Base-by-base conservation (phyloP, 2,797 vertebrate species). In the Oreochromis mossambicus region DNA sequence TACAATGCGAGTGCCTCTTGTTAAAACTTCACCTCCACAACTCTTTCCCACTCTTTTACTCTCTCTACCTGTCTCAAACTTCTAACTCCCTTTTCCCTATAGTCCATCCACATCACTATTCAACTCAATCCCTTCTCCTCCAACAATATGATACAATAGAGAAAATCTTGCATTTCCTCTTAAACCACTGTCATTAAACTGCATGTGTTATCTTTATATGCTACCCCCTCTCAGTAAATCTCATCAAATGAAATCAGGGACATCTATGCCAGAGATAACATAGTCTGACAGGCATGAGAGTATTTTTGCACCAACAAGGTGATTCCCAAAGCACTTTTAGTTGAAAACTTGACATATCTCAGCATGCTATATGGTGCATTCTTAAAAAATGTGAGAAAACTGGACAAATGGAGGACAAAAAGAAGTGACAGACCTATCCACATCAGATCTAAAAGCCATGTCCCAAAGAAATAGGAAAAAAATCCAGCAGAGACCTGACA, bases 1-100 rank as follows among this genome's bases (percentile, higher is more conserved):
- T 75, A 85, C 43, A 79, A 52, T 81, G 24, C 2, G 0, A 80
- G 52, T 8, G 55, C 17, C 7, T 80, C 61, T 79, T 38, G 66
- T 77, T 79, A 73, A 73, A 63, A 77, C 70, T 29, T 78, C 50
- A 77, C 68, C 70, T 77, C 41, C 13, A 11, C 19, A 43, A 41
- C n/a, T 76, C 21, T 17, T 80, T 29, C 15, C 8, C 14, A 26
- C n/a, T 56, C 43, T 48, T 75, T 48, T 36, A 63, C 36, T 61
- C 77, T 43, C 51, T 43, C 51, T 46, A 76, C 79, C 68, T 73
- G 50, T 80, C 26, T 79, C 43, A 32, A 46, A 52, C 21, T 43
- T 61, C 34, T 6, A 58, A 11, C 48, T 48, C 68, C 21, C 50
- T 46, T 51, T 11, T 15, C 7, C 19, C 24, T 21, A n/a, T n/a